These are phyloP conservation scores for Crotalus helleri DNA, from an alignment of 2,113 vertebrate genomes.

Conservation along the genomic window DNA sequence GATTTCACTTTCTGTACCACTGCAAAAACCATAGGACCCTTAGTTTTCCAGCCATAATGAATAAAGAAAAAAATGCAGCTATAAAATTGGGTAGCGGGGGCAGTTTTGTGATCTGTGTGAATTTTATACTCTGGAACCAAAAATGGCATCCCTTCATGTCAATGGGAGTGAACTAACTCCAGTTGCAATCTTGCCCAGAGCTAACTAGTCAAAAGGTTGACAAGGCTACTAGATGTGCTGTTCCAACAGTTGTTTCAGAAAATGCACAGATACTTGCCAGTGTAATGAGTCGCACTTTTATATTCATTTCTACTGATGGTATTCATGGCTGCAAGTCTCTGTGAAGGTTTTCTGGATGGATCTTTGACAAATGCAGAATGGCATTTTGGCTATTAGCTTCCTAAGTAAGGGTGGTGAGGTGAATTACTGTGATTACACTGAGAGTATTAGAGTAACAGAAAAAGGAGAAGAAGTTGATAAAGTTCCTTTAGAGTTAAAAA, in stretches of 20 bases:
- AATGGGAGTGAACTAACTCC: neutral
- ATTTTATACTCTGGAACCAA: neutral
- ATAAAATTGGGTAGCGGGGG: neutral
- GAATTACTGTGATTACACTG: slow-evolving; percentile 27
- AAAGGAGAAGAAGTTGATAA: slow-evolving; percentile 3
- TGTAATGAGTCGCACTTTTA: neutral
- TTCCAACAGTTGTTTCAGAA: neutral
- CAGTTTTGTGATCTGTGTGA: neutral
- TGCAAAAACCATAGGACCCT: neutral
- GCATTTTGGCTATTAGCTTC: slow-evolving; percentile 10
- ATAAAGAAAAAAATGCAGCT: neutral
- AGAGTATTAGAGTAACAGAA: neutral
- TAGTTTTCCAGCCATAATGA: neutral
- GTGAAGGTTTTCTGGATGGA: neutral
- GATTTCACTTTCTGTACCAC: neutral
- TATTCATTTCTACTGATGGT: neutral
- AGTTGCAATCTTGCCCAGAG: neutral
- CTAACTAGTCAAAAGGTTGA: neutral
- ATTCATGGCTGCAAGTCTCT: neutral
- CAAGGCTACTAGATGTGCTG: neutral
- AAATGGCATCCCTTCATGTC: neutral
- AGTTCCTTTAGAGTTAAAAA: slow-evolving; percentile 5
- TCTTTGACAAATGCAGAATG: slow-evolving; percentile 7
- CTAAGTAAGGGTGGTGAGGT: slow-evolving; percentile 23
- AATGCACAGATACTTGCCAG: neutral